Base-by-base conservation (phyloP, 2,113 vertebrate genomes). In the Mobula birostris region DNA sequence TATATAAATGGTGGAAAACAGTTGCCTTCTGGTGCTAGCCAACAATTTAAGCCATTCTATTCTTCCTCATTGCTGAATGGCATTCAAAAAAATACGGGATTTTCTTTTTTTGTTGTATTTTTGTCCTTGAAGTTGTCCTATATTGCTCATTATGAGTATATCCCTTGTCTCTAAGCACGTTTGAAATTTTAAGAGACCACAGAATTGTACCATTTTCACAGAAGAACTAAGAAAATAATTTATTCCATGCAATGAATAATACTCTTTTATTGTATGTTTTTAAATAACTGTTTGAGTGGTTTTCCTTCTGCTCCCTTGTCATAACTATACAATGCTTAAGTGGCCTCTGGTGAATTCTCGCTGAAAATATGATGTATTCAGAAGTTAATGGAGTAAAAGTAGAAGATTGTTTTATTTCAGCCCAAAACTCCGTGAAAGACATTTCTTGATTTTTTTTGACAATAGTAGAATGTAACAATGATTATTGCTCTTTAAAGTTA, bases 101-200 rank as follows among this genome's bases (percentile, higher is more conserved):
- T 94, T 74, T 40, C 90, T 68, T 96, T 96, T 96, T 96, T 96
- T 96, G 95, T 29, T 96, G 96, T 96, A 96, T 15, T 19, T 56
- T 8, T 70, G 24, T 70, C 19, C 48, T 78, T 74, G 29, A 12
- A 8, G 48, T 76, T 94, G 36, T 56, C 36, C n/a, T 78, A 36
- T 5, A 19, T 2, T 74, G 32, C 48, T 40, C 8, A 48, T 77
- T 74, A 29, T 36, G 29, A 40, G 95, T 95, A 95, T 95, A 95
- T 95, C 95, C 95, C 96, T 94, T 95, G 95, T 94, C 95, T 94
- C 95, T 95, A 95, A 95, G 94, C 74, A 90, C 32, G 27, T 12
- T 32, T 63, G 85, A 66, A 88, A 63, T 61, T 87, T 58, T 61
- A 58, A 87, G 27, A 63, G 61, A 88, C 36, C 11, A 66, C 11